Evolutionary conservation across 2,888 invertebrate species (phyloP), one percentile per base, ranked within the genome.

Genomic region (Drosophila colorata): DNA sequence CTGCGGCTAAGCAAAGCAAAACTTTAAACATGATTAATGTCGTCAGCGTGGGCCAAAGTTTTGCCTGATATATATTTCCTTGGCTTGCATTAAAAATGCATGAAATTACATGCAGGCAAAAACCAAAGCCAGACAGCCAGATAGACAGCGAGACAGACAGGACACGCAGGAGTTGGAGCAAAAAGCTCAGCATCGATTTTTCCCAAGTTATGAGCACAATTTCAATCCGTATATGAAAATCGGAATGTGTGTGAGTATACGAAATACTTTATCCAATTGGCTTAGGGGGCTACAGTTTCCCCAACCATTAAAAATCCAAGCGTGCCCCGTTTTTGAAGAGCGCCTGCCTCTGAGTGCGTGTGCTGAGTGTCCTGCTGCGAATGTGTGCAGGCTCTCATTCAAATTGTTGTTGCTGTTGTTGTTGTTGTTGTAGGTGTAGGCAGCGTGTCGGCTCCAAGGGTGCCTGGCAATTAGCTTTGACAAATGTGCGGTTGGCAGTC

Each of bases 401-500:
- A 61, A 53, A 60, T 61, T 78, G 56, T 71, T 52, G 28, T 58
- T 41, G 63, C 48, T 37, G 46, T 11, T 43, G 37, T 20, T 28
- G 44, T 37, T 40, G 46, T 13, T 11, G 47, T 4, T 37, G 64
- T 25, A 14, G 51, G 44, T 60, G 69, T 69, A 59, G 67, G 68
- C 69, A 72, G 76, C 73, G 76, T 79, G 72, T 79, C 76, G 76
- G 76, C 69, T 69, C 64, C 83, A 83, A 83, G 72, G 80, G 83
- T 80, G 83, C 73, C 64, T 73, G 83, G 79, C 79, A 79, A 79
- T 79, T 79, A 79, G 83, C 83, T 80, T 83, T 79, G 79, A 79
- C 79, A 79, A 79, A 79, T 79, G 79, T 83, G 79, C 77, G 79
- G 79, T 80, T 69, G 80, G 69, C 80, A 76, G 60, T 79, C 80